phyloP scores from a whole-genome alignment of 2,888 invertebrate genomes.

The Actias luna region DNA sequence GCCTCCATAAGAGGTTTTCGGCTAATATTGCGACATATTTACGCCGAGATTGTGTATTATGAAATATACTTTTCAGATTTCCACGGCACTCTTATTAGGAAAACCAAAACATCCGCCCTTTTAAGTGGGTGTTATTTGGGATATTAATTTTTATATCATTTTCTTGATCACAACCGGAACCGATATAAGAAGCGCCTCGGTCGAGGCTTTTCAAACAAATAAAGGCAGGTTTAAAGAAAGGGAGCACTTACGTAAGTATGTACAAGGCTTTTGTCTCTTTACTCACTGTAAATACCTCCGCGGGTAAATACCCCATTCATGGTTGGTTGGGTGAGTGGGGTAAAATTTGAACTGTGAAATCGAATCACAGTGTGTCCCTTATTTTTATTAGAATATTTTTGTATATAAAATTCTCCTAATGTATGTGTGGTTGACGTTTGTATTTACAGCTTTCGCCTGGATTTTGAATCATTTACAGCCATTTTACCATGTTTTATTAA shows the following conservation, averaged over 20 bases:
- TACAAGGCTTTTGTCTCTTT: slow-evolving; percentile 13
- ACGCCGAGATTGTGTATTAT: too few species aligned
- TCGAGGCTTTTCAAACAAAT: slow-evolving; percentile 17
- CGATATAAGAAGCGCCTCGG: background rate
- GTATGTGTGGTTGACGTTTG: too few species aligned
- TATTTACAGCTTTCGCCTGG: too few species aligned
- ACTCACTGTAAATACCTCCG: slow-evolving; percentile 12
- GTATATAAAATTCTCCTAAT: too few species aligned
- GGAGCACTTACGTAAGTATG: slow-evolving; percentile 15
- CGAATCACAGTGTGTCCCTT: background rate
- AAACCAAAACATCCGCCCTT: background rate
- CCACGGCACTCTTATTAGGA: background rate
- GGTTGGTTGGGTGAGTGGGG: background rate
- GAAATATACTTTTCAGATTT: background rate
- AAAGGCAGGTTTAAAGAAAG: slow-evolving; percentile 17
- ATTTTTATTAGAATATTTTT: background rate
- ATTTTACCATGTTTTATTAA: too few species aligned
- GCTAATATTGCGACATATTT: too few species aligned
- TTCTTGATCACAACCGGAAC: slow-evolving; percentile 23
- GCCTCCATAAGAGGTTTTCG: background rate
- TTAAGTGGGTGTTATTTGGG: slow-evolving; percentile 19
- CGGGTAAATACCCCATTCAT: background rate
- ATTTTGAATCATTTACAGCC: too few species aligned
- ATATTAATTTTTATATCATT: slow-evolving; percentile 26
- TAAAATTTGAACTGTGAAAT: background rate